Evolutionary conservation across 2,797 vertebrate species (phyloP).

Genomic region (Ceryle rudis): DNA sequence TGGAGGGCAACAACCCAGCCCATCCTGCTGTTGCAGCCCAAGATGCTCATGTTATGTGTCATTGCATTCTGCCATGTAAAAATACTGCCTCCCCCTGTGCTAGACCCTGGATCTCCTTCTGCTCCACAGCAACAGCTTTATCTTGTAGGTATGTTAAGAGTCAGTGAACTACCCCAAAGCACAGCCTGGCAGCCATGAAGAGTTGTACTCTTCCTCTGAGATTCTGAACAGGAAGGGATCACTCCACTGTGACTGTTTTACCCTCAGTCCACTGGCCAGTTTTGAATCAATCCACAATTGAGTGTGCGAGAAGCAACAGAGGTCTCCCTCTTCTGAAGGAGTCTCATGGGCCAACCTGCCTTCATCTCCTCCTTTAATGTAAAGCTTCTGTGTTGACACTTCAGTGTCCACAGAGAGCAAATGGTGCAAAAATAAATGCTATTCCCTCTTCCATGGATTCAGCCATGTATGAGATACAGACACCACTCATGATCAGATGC

Average conservation of each 20-base stretch:
- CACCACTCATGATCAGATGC: rapidly evolving
- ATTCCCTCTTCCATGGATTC: background rate
- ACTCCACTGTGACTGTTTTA: rapidly evolving
- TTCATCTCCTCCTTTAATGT: background rate
- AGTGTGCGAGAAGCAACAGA: background rate
- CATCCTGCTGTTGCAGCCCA: background rate
- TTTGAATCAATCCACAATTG: rapidly evolving
- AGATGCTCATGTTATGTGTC: background rate
- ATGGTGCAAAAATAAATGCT: background rate
- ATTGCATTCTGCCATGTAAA: background rate
- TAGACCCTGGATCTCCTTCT: background rate
- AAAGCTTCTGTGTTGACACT: background rate
- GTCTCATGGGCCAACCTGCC: background rate
- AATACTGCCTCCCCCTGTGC: background rate
- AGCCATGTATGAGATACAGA: rapidly evolving
- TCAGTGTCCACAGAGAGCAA: background rate
- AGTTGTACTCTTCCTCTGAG: background rate
- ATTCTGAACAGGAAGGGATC: background rate
- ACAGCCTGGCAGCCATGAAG: background rate
- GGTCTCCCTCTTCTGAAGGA: background rate
- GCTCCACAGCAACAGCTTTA: background rate
- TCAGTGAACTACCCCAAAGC: background rate
- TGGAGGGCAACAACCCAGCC: background rate
- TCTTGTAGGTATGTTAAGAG: background rate
- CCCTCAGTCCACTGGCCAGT: rapidly evolving